Evolutionary conservation across 2,888 invertebrate genomes (phyloP), one percentile per base, ranked within the genome.

Genomic region (Eupeodes latifasciatus): DNA sequence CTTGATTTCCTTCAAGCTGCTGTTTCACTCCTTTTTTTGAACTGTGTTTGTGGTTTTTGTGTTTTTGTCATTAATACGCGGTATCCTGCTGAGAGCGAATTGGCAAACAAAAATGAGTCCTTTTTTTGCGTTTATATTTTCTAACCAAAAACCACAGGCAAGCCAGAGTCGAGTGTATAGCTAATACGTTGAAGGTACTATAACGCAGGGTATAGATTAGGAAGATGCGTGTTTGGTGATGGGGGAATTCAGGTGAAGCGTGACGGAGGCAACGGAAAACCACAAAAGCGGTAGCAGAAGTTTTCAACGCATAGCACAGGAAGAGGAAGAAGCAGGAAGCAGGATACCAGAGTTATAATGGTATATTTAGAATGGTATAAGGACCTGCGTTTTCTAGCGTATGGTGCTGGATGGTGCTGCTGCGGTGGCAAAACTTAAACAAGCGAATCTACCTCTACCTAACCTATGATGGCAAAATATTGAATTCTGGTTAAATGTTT

Each of bases 51-150:
- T 57, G 86, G 86, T 77, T 87, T 71, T 71, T 83, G 66, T 87
- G 86, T 87, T 87, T 87, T 87, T 87, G 86, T 87, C 86, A 87
- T 83, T 87, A 80, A 87, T 87, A 83, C 79, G 71, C 76, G 79
- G 40, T 75, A 83, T 87, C 86, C 86, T 87, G 82, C 82, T 62
- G 76, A 47, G 55, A 47, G 55, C 64, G 67, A 81, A 78, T 75
- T 81, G 75, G 69, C 53, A 78, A 49, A 67, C 34, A 72, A 72
- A 75, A 69, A 74, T 36, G n/a, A 49, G n/a, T 14, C 53, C 64
- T 44, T 71, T 64, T 47, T 40, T 71, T 69, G 12, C n/a, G 40
- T 7, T 19, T 19, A 47, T 53, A 55, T 40, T 69, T 71, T 61
- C 75, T 71, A 79, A 59, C 71, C 78, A 27, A 61, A 78, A 80